Evolutionary conservation across 1,140 invertebrate genomes (phyloP).

Genomic region (Neodiprion virginianus): DNA sequence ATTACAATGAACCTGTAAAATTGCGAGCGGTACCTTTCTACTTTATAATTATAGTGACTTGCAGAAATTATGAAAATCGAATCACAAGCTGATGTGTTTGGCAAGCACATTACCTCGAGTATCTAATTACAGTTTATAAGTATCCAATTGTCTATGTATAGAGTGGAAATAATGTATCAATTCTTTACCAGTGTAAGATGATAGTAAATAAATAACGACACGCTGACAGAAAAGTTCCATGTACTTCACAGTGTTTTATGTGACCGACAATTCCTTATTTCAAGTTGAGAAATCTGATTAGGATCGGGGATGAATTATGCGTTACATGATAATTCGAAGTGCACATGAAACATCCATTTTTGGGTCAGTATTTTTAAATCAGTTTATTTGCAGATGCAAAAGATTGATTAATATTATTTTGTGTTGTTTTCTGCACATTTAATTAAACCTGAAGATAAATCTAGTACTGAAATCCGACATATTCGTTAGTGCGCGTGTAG

Average conservation of each 20-base stretch:
- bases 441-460: not conserved
- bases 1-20: slow-evolving; percentile 6
- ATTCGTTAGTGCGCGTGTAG: too few species aligned
- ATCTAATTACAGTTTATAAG: slow-evolving; percentile 56
- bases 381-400: not conserved
- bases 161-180: not conserved
- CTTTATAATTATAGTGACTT: slow-evolving; percentile 10
- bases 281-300: too few species aligned
- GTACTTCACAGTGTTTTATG: too few species aligned
- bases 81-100: too few species aligned
- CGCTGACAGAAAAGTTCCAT: too few species aligned
- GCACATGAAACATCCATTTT: too few species aligned
- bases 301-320: too few species aligned
- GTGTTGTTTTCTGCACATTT: not conserved
- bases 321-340: too few species aligned
- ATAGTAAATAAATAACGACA: not conserved
- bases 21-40: not conserved
- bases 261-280: too few species aligned
- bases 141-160: not conserved
- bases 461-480: not conserved
- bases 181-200: not conserved
- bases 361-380: not conserved
- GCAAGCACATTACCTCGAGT: slow-evolving; percentile 44
- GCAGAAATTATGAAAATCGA: slow-evolving; percentile 5
- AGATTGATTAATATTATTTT: not conserved